Evolutionary conservation across 1,140 invertebrate species (phyloP).

Genomic region (Bicyclus anynana): DNA sequence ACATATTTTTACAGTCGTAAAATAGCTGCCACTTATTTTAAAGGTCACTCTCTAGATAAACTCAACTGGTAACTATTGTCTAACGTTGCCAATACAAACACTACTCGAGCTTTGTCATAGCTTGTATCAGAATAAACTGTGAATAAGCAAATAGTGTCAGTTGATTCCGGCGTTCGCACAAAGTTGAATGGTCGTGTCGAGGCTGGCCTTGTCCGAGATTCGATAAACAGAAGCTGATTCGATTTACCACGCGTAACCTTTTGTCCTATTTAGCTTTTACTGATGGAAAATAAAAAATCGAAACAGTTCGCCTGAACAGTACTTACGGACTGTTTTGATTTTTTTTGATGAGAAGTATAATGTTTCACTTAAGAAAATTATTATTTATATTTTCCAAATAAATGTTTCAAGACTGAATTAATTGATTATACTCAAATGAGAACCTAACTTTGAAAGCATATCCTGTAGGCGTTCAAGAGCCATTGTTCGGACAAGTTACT

Average conservation of each 20-base stretch:
- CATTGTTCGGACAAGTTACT: too few relatives aligned
- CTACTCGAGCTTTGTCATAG: slow-evolving; percentile 15
- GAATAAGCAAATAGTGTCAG: slow-evolving; percentile 37
- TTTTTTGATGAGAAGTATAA: too few relatives aligned
- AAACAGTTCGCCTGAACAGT: too few relatives aligned
- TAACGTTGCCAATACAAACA: slow-evolving; percentile 8
- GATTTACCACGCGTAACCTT: slow-evolving; percentile 46
- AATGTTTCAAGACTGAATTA: too few relatives aligned
- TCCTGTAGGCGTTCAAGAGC: too few relatives aligned
- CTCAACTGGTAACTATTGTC: slow-evolving; percentile 14
- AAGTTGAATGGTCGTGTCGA: slow-evolving; percentile 22
- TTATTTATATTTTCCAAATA: too few relatives aligned
- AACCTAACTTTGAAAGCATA: too few relatives aligned
- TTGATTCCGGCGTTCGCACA: slow-evolving; percentile 34
- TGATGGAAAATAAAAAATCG: too few relatives aligned
- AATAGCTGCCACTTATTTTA: neutral
- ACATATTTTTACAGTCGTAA: too few relatives aligned
- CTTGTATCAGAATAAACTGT: slow-evolving; percentile 6
- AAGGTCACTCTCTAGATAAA: neutral
- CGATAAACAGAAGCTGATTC: slow-evolving; percentile 22
- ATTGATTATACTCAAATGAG: too few relatives aligned
- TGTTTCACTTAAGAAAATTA: too few relatives aligned
- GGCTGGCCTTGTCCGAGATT: slow-evolving; percentile 55
- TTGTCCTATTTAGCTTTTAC: slow-evolving; percentile 10
- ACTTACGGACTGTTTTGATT: too few relatives aligned